phyloP scores from a whole-genome alignment of 2,888 invertebrate species.

The Eristalis tenax region DNA sequence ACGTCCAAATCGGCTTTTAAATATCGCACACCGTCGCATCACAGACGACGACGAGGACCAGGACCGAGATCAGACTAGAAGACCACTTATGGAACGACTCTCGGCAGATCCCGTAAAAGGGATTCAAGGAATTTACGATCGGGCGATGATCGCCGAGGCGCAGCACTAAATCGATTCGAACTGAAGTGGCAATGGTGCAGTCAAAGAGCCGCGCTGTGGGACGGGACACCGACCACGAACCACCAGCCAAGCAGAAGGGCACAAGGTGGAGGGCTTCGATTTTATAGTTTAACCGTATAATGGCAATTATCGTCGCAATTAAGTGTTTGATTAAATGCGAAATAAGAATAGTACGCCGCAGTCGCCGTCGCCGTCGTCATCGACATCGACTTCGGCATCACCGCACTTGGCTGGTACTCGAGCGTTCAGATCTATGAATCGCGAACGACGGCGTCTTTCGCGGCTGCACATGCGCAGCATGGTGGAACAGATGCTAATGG shows the following conservation, averaged over 20 bases:
- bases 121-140: conserved; percentile 68
- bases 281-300: conserved; percentile 70
- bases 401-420: background rate
- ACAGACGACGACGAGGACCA: background rate
- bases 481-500: conserved; percentile 30
- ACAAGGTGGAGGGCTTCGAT: conserved; percentile 39
- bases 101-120: conserved; percentile 64
- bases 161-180: conserved; percentile 58
- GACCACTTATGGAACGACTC: conserved; percentile 60
- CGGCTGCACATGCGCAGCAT: background rate
- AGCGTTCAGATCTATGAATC: conserved; percentile 49
- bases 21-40: conserved; percentile 55
- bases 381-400: background rate
- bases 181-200: conserved; percentile 29
- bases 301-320: conserved; percentile 72
- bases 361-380: background rate
- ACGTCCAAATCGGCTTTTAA: conserved; percentile 68
- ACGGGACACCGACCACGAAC: background rate
- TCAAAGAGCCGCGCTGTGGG: background rate
- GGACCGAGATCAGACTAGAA: background rate
- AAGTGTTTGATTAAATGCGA: conserved; percentile 72
- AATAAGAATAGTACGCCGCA: conserved; percentile 62
- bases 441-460: background rate
- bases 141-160: conserved; percentile 23
- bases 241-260: background rate